Evolutionary conservation across 2,888 invertebrate genomes (phyloP), one percentile per base, ranked within the genome.

Genomic region (Drosophila subsilvestris): DNA sequence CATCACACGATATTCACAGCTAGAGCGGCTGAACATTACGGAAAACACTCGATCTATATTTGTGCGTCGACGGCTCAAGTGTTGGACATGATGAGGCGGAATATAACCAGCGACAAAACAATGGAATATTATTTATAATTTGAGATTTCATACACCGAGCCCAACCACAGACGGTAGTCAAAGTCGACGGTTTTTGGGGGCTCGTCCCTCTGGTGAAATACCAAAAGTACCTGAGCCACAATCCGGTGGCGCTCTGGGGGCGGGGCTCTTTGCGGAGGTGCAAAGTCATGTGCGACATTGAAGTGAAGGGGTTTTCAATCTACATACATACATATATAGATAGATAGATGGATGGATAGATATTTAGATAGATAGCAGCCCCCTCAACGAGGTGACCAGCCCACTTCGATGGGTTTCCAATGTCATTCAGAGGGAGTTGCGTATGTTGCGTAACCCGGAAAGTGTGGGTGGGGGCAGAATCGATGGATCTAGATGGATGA

Each of bases 201-300:
- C 83, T 88, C 88, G 83, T 83, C 83, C 57, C 80, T 80, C 65
- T 88, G 78, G 76, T 88, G 84, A 80, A 83, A 88, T 83, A 86
- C 42, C 9, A 29, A 51, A 54, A 48, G 48, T 63, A 49, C 17
- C 14, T 18, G 47, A 51, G 50, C 18, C 18, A 48, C 42, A 42
- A 44, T 18, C 27, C 7, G 32, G 51, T 56, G 70, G 32, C 18
- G 37, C 12, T 10, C 43, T 48, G 42, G 32, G 18, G 45, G 43
- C 17, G 25, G 29, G 18, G 32, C 20, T 32, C 5, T 32, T 32
- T 5, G 32, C 12, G 32, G 12, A 32, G 32, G 32, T 25, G 32
- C 12, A 18, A 53, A 53, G n/a, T 63, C 44, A 50, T 47, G 50
- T 42, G 32, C 45, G 18, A 63, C 62, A 69, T 71, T 71, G 44